phyloP scores from a whole-genome alignment of 2,888 invertebrate genomes.

The Mycogona germanica region DNA sequence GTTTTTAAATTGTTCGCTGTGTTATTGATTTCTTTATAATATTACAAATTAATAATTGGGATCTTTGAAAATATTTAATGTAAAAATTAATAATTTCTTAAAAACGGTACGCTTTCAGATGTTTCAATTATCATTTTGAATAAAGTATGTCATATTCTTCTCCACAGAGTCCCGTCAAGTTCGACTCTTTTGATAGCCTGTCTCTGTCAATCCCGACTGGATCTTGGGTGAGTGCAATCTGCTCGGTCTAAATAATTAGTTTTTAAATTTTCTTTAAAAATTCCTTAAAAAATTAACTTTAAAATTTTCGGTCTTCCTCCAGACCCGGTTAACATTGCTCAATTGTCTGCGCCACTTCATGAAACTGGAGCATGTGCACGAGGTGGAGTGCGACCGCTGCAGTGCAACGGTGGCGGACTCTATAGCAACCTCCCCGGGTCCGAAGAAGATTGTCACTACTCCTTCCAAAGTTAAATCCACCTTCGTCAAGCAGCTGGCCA shows the following conservation, averaged over 20 bases:
- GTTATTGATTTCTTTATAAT: no score
- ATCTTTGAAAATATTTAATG: no score
- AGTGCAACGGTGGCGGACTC: conserved; percentile 20
- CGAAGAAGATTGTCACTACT: conserved; percentile 5
- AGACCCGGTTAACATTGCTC: conserved; percentile 45
- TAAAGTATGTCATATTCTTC: conserved; percentile 7
- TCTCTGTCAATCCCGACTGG: conserved; percentile 58
- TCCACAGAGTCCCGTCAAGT: conserved; percentile 64
- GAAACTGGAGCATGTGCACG: conserved; percentile 68
- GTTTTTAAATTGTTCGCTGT: no score
- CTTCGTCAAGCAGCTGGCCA: conserved; percentile 58
- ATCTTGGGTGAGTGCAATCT: background rate
- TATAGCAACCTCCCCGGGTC: background rate
- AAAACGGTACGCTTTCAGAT: conserved; percentile 2
- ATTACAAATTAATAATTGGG: no score
- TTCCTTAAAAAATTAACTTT: background rate
- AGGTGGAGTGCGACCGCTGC: conserved; percentile 70
- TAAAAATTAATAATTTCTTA: background rate
- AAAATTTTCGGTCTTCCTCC: conserved; percentile 37
- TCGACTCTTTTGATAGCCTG: conserved; percentile 83
- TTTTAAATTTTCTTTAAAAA: background rate
- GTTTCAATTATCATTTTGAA: conserved; percentile 10
- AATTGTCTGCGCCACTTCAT: conserved; percentile 71
- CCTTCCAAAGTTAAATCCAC: conserved; percentile 37
- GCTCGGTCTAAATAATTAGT: conserved; percentile 15